Conservation (phyloP, 2,113 vertebrate genomes). For the Protobothrops flavoviridis region DNA sequence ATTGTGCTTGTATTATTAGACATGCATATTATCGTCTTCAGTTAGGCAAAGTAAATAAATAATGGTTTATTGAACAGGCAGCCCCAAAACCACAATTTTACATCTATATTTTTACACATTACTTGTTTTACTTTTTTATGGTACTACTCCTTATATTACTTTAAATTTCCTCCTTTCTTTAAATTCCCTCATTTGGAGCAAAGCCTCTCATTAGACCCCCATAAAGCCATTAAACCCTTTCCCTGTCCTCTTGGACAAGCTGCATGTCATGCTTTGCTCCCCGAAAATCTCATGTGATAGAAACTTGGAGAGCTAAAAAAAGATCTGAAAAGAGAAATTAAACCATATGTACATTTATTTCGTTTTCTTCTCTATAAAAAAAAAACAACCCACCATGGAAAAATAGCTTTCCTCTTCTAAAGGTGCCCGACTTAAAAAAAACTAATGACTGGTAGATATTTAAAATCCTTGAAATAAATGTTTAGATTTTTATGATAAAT, state of each 20-base stretch:
- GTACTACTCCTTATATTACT: neutral
- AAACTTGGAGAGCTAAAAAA: neutral
- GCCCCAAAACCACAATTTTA: neutral
- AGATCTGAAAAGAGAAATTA: neutral
- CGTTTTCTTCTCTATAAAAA: neutral
- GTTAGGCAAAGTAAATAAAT: neutral
- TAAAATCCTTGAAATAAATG: neutral
- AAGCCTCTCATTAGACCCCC: neutral
- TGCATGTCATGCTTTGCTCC: neutral
- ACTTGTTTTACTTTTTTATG: neutral
- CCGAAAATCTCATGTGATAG: neutral
- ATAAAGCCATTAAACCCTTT: neutral
- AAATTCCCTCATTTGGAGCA: no score
- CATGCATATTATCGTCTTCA: neutral
- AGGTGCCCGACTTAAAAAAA: neutral
- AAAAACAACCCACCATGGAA: neutral
- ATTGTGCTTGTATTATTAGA: neutral
- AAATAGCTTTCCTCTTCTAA: neutral
- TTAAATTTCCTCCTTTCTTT: neutral
- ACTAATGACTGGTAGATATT: neutral
- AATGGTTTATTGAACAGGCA: neutral
- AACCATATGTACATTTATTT: neutral
- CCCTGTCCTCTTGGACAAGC: neutral
- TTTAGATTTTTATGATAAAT: neutral
- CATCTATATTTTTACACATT: neutral